Evolutionary conservation across 1,140 invertebrate species (phyloP), one percentile per base, ranked within the genome.

Genomic region (Calycopis cecrops): DNA sequence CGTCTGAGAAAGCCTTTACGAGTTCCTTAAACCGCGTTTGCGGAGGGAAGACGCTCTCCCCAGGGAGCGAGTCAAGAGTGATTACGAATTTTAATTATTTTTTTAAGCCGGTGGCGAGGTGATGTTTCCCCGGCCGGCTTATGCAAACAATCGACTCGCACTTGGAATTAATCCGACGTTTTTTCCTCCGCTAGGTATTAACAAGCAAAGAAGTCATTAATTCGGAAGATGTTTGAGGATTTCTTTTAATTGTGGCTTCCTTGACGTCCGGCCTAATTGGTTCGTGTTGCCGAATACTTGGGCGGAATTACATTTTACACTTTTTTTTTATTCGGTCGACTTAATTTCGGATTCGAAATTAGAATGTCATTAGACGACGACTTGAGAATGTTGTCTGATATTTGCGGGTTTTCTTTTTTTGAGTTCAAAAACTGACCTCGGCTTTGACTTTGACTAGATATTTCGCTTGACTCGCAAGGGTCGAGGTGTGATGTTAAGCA

Each of bases 21-120:
- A 55, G 21, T 53, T 53, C 28, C 33, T 47, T 44, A 67, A 70
- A 64, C 60, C 60, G 59, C 55, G 53, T 57, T 54, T 57, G 61
- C 62, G 47, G 60, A 56, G 60, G 62, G 69, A 73, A 69, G 67
- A 65, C 57, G 63, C 60, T 63, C 71, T 75, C 79, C 72, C 66
- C 59, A 63, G 73, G 73, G 72, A 68, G 64, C 71, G 74, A 87
- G 74, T 87, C 84, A 85, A 84, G 81, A 85, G 81, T 87, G 80
- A 87, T 87, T 87, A 87, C 81, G 79, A 85, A 87, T 87, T 87
- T 87, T 87, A 87, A 87, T 87, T 87, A 87, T 87, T 87, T 87
- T 87, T 87, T 84, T 87, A 87, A 87, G 84, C 79, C 84, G 73
- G 79, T 82, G 76, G 80, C 79, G 69, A 87, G 84, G 84, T 87